These are phyloP conservation scores for Anoplopoma fimbria DNA, from an alignment of 2,113 vertebrate genomes.

Conservation along the genomic window DNA sequence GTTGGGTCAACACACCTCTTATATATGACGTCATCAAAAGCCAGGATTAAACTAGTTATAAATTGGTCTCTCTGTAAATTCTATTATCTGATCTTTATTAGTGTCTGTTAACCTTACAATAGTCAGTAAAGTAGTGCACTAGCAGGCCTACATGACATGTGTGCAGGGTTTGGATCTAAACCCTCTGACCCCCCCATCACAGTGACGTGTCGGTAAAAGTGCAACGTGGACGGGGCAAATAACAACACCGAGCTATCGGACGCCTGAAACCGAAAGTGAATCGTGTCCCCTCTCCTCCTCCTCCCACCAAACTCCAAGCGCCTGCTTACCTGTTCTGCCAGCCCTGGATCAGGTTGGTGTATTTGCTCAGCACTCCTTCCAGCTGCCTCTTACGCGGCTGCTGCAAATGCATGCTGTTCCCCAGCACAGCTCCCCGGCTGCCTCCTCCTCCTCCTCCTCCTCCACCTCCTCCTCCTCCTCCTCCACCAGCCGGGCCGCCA, in stretches of 20 bases:
- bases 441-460: conserved; percentile 61
- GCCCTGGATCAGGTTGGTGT: conserved; percentile 97
- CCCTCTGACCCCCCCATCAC: conserved; percentile 22
- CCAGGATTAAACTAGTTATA: neutral
- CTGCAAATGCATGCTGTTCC: conserved; percentile 77
- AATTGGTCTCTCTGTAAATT: no score
- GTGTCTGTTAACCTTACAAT: neutral
- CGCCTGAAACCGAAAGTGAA: neutral
- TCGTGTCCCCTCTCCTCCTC: neutral
- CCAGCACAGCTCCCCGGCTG: conserved; percentile 75
- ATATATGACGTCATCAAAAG: neutral
- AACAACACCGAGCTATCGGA: conserved; percentile 55
- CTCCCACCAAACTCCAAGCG: neutral
- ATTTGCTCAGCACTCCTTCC: conserved; percentile 96
- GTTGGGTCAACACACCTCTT: neutral
- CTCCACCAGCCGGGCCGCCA: conserved; percentile 80
- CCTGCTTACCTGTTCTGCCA: conserved; percentile 95
- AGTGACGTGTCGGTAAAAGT: conserved; percentile 73
- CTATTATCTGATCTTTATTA: no score
- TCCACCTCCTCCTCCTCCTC: conserved; percentile 11
- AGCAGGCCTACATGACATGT: conserved; percentile 1
- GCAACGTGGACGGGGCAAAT: conserved; percentile 78
- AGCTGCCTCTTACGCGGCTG: conserved; percentile 81
- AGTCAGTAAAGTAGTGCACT: neutral
- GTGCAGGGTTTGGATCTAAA: conserved; percentile 1